phyloP scores from a whole-genome alignment of 2,888 invertebrate species.

The Unio delphinus region DNA sequence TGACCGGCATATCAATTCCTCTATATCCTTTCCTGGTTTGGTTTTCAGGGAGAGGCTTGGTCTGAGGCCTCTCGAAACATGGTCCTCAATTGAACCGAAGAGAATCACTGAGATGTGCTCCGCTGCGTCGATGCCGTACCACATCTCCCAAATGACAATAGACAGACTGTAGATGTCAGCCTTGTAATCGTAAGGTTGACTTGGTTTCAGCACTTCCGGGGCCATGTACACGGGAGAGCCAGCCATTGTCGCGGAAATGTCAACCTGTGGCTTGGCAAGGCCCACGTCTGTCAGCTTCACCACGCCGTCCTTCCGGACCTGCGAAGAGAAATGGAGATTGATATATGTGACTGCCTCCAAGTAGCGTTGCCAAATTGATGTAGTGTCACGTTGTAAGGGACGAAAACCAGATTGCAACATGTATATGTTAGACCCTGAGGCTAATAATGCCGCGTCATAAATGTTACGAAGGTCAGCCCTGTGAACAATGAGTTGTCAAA shows the following conservation, averaged over 20 bases:
- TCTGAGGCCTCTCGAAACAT: constrained; percentile 15
- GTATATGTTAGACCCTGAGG: too few relatives aligned
- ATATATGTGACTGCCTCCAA: too few relatives aligned
- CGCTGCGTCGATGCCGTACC: constrained; percentile 38
- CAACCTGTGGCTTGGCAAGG: constrained; percentile 51
- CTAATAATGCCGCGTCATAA: too few relatives aligned
- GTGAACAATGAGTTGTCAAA: too few relatives aligned
- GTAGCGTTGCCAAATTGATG: too few relatives aligned
- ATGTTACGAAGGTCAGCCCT: too few relatives aligned
- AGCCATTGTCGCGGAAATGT: constrained; percentile 51
- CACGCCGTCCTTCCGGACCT: constrained; percentile 26
- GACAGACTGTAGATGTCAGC: constrained; percentile 46
- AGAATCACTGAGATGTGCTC: constrained; percentile 12
- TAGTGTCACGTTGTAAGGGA: too few relatives aligned
- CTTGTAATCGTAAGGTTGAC: constrained; percentile 32
- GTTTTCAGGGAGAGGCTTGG: constrained; percentile 11
- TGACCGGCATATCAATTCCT: constrained; percentile 7
- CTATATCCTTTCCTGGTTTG: constrained; percentile 11
- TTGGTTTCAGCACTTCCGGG: constrained; percentile 48
- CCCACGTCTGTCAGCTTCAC: constrained; percentile 65
- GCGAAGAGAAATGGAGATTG: constrained; percentile 22
- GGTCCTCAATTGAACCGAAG: constrained; percentile 8
- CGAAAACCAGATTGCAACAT: too few relatives aligned
- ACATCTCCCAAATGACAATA: constrained; percentile 53
- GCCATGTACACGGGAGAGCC: constrained; percentile 53